Conservation (phyloP, 2,113 vertebrate genomes). For the Astur gentilis region DNA sequence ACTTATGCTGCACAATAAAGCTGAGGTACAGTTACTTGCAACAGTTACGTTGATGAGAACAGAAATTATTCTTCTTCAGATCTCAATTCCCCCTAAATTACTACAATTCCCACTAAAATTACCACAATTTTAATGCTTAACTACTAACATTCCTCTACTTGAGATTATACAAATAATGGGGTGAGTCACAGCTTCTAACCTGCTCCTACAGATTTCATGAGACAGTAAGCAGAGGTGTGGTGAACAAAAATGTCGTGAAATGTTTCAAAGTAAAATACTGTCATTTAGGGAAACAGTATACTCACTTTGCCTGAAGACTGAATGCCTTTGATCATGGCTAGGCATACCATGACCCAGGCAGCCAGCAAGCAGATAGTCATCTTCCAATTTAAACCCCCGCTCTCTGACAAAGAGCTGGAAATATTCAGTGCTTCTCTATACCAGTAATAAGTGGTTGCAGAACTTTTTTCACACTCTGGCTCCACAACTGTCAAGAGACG, state of each 20-base stretch:
- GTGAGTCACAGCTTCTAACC: neutral
- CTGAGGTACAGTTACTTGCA: neutral
- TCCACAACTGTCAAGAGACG: slow-evolving; percentile 79
- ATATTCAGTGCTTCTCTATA: slow-evolving; percentile 93
- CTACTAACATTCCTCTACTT: neutral
- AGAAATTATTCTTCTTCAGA: neutral
- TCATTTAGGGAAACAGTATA: slow-evolving; percentile 22
- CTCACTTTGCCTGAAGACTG: slow-evolving; percentile 97
- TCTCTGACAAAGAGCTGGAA: slow-evolving; percentile 87
- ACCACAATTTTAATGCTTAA: neutral
- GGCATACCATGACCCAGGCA: slow-evolving; percentile 92
- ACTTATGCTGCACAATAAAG: neutral
- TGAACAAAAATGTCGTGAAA: neutral
- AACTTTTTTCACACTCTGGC: slow-evolving; percentile 96
- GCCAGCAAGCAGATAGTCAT: slow-evolving; percentile 90
- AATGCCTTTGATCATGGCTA: slow-evolving; percentile 98
- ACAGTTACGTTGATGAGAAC: neutral
- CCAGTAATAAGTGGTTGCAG: slow-evolving; percentile 97
- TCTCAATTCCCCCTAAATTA: neutral
- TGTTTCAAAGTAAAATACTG: neutral
- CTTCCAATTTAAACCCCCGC: slow-evolving; percentile 95
- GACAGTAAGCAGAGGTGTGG: neutral
- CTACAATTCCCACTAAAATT: neutral
- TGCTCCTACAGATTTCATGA: neutral
- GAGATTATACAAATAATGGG: neutral